Evolutionary conservation across 2,113 vertebrate species (phyloP).

Genomic region (Tychaedon coryphoeus): DNA sequence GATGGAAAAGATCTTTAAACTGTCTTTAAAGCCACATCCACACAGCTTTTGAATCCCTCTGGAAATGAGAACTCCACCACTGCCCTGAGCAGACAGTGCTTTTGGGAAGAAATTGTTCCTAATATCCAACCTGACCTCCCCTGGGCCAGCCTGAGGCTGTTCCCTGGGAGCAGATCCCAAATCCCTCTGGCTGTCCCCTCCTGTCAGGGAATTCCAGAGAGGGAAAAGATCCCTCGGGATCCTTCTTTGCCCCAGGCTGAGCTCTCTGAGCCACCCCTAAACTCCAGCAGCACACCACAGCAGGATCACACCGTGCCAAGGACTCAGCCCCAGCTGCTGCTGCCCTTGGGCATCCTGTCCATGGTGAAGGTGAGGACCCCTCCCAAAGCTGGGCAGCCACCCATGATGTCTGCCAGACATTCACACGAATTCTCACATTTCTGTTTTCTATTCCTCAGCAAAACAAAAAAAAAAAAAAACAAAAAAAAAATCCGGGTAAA

Average conservation of each 20-base stretch:
- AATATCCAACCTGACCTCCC: rapidly evolving
- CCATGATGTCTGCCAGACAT: neutral
- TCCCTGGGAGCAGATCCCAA: rapidly evolving
- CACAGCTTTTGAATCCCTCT: neutral
- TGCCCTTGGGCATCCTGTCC: too few relatives aligned
- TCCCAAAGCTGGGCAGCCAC: neutral
- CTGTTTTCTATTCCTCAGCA: neutral
- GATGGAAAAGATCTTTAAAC: neutral
- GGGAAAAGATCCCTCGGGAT: too few relatives aligned
- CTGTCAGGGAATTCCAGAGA: neutral
- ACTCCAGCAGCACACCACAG: neutral
- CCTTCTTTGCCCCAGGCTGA: neutral
- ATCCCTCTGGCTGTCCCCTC: rapidly evolving
- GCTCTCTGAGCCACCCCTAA: neutral
- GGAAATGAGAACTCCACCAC: too few relatives aligned
- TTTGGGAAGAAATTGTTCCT: neutral
- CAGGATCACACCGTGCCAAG: rapidly evolving
- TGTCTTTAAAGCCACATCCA: neutral
- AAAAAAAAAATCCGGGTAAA: neutral
- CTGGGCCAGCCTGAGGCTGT: rapidly evolving
- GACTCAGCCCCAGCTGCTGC: neutral
- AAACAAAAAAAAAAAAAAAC: neutral
- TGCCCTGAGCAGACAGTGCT: neutral
- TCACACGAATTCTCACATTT: rapidly evolving
- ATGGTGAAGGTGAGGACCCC: rapidly evolving